A percentile compares a stretch with the other conserved stretches of the same genome.
These are phyloP conservation scores for Pagrus major DNA, from an alignment of 2,113 vertebrate species.

Conservation along the genomic window DNA sequence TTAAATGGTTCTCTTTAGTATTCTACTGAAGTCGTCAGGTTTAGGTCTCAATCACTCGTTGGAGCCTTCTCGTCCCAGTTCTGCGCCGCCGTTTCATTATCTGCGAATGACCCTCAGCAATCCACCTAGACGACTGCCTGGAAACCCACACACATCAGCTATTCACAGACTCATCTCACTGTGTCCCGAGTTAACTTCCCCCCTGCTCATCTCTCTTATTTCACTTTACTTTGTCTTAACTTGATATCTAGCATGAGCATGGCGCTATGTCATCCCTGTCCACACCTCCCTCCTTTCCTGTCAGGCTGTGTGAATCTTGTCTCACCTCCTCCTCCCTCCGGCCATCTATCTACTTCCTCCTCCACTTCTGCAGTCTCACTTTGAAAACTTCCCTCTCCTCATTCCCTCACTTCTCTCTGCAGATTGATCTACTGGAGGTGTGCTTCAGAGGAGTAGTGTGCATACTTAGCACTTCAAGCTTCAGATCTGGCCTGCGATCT, in stretches of 20 bases:
- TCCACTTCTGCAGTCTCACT: neutral
- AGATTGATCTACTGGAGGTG: constrained; percentile 6
- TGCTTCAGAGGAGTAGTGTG: neutral
- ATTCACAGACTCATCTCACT: neutral
- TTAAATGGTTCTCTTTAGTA: neutral
- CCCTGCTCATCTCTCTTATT: neutral
- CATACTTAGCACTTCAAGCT: constrained; percentile 9
- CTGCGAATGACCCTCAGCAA: constrained; percentile 11
- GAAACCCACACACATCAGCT: constrained; percentile 18
- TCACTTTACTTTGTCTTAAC: rapidly evolving
- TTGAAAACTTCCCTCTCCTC: constrained; percentile 18
- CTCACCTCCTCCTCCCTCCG: constrained; percentile 18
- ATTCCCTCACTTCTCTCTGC: neutral
- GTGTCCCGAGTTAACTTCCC: neutral
- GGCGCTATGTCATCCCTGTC: constrained; percentile 3
- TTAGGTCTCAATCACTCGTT: neutral
- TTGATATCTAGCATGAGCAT: neutral
- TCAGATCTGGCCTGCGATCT: neutral
- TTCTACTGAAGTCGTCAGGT: neutral
- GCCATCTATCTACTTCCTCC: constrained; percentile 11
- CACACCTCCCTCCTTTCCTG: neutral
- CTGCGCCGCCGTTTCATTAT: neutral
- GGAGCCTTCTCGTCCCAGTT: constrained; percentile 6
- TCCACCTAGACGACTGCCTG: neutral
- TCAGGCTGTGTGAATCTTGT: constrained; percentile 9